These are phyloP conservation scores for Hippocampus barbouri DNA, from an alignment of 2,113 vertebrate species.

Conservation along the genomic window DNA sequence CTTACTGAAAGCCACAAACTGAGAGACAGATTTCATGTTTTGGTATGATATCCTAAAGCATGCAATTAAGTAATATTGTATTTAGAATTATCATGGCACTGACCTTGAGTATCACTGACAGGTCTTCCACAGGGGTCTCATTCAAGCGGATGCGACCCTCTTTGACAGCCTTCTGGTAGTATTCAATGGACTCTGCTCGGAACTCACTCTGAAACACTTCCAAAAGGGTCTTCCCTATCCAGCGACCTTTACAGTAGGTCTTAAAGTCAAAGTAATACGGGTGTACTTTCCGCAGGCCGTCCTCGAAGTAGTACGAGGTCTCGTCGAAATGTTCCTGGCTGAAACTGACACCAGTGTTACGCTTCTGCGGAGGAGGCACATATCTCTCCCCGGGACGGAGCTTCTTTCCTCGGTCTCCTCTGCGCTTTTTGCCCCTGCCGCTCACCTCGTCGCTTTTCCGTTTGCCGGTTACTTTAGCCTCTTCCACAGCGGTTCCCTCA, in stretches of 20 bases:
- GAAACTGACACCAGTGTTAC: slow-evolving; percentile 84
- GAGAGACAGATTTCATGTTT: too few relatives aligned
- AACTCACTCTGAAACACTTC: slow-evolving; percentile 90
- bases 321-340: slow-evolving; percentile 84
- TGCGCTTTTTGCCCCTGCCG: slow-evolving; percentile 53
- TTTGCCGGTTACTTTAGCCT: slow-evolving; percentile 48
- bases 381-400: slow-evolving; percentile 73
- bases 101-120: slow-evolving; percentile 87
- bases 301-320: slow-evolving; percentile 89
- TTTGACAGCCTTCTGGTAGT: slow-evolving; percentile 78
- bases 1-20: too few relatives aligned
- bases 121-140: slow-evolving; percentile 77
- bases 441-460: slow-evolving; percentile 59
- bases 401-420: slow-evolving; percentile 58
- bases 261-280: slow-evolving; percentile 92
- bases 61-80: too few relatives aligned
- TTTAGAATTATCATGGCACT: slow-evolving; percentile 10
- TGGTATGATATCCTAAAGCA: too few relatives aligned
- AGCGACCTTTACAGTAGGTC: slow-evolving; percentile 95
- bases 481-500: neutral
- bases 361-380: slow-evolving; percentile 86
- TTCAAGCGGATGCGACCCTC: slow-evolving; percentile 89
- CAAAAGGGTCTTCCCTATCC: slow-evolving; percentile 85
- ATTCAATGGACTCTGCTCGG: slow-evolving; percentile 80
- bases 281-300: slow-evolving; percentile 86